Base-by-base conservation (phyloP, 2,113 vertebrate species). In the Nerophis lumbriciformis region DNA sequence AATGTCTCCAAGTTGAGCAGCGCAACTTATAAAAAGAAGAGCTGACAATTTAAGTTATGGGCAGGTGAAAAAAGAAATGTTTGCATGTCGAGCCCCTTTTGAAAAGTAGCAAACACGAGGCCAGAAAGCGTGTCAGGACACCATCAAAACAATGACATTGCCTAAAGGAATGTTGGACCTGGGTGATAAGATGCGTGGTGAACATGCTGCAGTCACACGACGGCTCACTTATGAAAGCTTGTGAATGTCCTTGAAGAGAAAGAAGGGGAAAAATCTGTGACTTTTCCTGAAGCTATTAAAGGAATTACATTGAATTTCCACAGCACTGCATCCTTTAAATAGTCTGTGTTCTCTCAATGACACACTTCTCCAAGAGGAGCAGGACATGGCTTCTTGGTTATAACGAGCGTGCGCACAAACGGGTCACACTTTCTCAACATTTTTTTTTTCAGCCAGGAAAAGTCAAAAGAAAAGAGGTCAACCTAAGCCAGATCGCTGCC, bases 121-220 rank as follows among this genome's bases (percentile, higher is more conserved):
- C 65, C 68, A 75, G 65, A 67, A 76, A 73, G 78, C 80, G 69
- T 65, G 78, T 78, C 48, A 66, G 59, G 72, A 86, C 82, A 74
- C 62, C 76, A 63, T 74, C 72, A 80, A 81, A 81, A 73, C 73
- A 71, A 57, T 85, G 82, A 80, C 73, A 78, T 76, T 62, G 61
- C 49, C 68, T 35, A 67, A 71, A 83, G 84, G 88, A 89, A 88
- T 87, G 85, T 77, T 28, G 75, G 61, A 81, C 71, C 74, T 53
- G 59, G 59, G 70, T 77, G 81, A 87, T 86, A 86, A 83, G 61
- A 16, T 68, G 81, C 66, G 71, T 61, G 53, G 75, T 75, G 57
- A 51, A 73, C 74, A 72, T 78, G 84, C 80, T 77, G 69, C 79
- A 88, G 42, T 12, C 42, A 82, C 83, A 77, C 54, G 42, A 57